phyloP scores from a whole-genome alignment of 23 tunicate species.

The Aplidium turbinatum region DNA sequence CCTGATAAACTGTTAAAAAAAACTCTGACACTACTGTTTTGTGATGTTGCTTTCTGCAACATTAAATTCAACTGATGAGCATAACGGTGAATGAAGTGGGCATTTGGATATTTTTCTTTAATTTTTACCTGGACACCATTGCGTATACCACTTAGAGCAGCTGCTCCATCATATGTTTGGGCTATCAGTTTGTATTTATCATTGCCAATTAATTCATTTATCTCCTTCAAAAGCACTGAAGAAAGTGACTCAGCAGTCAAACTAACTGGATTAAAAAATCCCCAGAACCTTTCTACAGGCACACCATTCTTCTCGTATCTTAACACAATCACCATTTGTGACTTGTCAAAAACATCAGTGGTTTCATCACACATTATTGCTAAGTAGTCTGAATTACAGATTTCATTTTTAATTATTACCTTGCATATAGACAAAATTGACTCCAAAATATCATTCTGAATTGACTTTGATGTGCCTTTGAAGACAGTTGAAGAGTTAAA shows the following conservation, averaged over 20 bases:
- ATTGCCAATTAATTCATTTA: background rate
- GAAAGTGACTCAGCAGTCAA: conserved; percentile 9
- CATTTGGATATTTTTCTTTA: background rate
- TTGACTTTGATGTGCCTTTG: conserved; percentile 2
- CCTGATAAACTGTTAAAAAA: conserved; percentile 13
- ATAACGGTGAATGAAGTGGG: conserved; percentile 12
- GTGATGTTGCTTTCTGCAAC: conserved; percentile 6
- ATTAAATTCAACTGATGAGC: conserved; percentile 4
- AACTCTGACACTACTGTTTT: background rate
- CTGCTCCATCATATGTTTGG: conserved; percentile 20
- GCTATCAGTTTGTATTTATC: too few species aligned
- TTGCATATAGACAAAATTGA: background rate
- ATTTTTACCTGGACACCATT: background rate
- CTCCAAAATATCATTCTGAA: background rate
- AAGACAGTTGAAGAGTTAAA: background rate
- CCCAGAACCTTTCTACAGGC: conserved; percentile 10
- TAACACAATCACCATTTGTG: conserved; percentile 18
- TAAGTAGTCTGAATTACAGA: background rate
- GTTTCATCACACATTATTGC: conserved; percentile 3
- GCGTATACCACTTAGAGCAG: background rate
- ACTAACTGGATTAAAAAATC: conserved; percentile 24
- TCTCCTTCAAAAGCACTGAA: background rate
- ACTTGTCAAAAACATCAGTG: background rate
- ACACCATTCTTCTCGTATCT: conserved; percentile 1
- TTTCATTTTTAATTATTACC: background rate